A percentile compares a stretch with the other conserved stretches of the same genome.
Conservation (phyloP, 2,113 vertebrate species). For the Picathartes gymnocephalus region DNA sequence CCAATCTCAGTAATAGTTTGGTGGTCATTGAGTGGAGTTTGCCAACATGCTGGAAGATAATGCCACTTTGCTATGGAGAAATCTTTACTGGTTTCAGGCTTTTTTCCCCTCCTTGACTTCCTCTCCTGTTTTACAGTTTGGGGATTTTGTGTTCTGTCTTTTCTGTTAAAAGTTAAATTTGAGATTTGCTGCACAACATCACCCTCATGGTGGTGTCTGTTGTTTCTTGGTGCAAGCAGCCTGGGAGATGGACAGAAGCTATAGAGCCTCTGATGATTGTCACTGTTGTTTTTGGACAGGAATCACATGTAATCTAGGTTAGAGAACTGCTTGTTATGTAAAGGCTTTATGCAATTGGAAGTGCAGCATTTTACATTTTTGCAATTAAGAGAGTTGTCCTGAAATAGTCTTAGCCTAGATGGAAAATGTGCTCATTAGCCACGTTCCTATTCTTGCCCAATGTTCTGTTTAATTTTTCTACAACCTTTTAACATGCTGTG, state of each 20-base stretch:
- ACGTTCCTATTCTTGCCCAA: not conserved
- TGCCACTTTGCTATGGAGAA: not conserved
- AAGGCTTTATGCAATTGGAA: not conserved
- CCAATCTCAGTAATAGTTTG: not conserved
- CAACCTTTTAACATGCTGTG: not conserved
- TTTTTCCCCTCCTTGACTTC: not conserved
- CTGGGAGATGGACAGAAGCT: not conserved
- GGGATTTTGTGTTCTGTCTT: not conserved
- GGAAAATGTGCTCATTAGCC: conserved; percentile 38
- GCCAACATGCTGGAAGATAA: not conserved
- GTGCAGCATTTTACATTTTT: not conserved
- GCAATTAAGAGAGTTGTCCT: conserved; percentile 12
- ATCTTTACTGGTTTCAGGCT: not conserved
- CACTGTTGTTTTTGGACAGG: not conserved
- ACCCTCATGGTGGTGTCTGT: not conserved
- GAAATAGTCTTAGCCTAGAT: conserved; percentile 10
- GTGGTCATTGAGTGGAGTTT: not conserved
- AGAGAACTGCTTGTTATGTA: not conserved
- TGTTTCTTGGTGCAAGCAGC: not conserved
- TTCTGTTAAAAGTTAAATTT: not conserved
- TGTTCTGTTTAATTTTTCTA: not conserved
- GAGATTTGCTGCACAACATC: not conserved
- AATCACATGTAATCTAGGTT: not conserved
- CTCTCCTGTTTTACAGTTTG: not conserved
- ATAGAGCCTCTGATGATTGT: not conserved